Conservation (phyloP, 2,797 vertebrate species). For the Danio albolineatus region DNA sequence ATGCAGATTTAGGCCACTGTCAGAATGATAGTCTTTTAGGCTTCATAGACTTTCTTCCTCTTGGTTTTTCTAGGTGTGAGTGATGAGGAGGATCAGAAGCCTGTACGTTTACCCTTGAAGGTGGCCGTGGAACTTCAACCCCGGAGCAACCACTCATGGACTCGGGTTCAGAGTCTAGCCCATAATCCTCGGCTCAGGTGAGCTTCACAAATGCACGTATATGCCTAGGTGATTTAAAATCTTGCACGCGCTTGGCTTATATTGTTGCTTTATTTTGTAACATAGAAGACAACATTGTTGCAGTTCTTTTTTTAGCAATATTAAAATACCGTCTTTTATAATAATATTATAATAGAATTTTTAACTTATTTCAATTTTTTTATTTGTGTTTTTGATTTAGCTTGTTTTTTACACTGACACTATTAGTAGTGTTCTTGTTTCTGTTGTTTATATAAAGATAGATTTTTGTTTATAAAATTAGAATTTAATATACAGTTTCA, state of each 20-base stretch:
- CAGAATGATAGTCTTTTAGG: background rate
- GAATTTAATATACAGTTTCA: too few relatives aligned
- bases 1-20: conserved; percentile 53
- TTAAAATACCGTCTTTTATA: too few relatives aligned
- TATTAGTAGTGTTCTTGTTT: too few relatives aligned
- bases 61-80: conserved; percentile 83
- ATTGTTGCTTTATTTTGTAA: background rate
- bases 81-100: conserved; percentile 98
- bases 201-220: background rate
- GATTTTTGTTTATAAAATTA: too few relatives aligned
- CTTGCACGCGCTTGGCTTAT: background rate
- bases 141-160: conserved; percentile 94
- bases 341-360: too few relatives aligned
- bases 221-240: background rate
- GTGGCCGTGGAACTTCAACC: conserved; percentile 95
- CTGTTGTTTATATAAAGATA: too few relatives aligned
- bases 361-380: too few relatives aligned
- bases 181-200: conserved; percentile 98
- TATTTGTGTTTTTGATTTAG: too few relatives aligned
- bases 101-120: conserved; percentile 93
- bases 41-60: background rate
- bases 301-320: background rate
- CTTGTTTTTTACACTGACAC: too few relatives aligned
- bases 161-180: conserved; percentile 95
- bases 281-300: background rate